Evolutionary conservation across 2,113 vertebrate genomes (phyloP), one percentile per base, ranked within the genome.

Genomic region (Vulpes vulpes): DNA sequence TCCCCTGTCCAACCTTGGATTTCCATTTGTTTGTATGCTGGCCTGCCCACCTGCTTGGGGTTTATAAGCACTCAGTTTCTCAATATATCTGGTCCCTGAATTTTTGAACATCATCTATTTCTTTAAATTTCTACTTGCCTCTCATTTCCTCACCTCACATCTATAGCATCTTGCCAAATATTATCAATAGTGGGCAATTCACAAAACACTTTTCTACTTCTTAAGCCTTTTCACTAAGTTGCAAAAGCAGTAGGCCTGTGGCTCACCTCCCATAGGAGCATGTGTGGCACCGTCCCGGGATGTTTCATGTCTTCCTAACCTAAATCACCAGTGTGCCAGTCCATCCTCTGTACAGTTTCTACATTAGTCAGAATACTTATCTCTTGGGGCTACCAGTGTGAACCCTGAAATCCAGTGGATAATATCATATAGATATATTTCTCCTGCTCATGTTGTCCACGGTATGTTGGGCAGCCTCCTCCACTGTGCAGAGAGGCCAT

Each of bases 381-480:
- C 32, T 57, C 27, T n/a, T 30, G 14, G 5, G 10, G 1, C 5
- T 32, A 10, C 27, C 64, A 86, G 11, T 12, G 57, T 17, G 81
- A 25, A 22, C 22, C 32, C 51, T n/a, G 15, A 97, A 81, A 74
- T 43, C 25, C 65, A 35, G 14, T 5, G 32, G 30, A 32, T 32
- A 38, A 55, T n/a, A 30, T 11, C 30, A 16, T 7, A 25, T 51
- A 53, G 55, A 12, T 43, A 51, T 17, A 32, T 19, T 38, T 82
- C 23, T 79, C 23, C 35, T 5, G 14, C 19, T 59, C 2, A 11
- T 20, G 1, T 27, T 69, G 14, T 80, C 62, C 20, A 2, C 1
- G 3, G 25, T 38, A 8, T 11, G 32, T 1, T 69, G 25, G n/a
- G 15, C 4, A 3, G 23, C n/a, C 27, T 8, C 5, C 11, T 5